A percentile compares a stretch with the other conserved stretches of the same genome.
phyloP scores from a whole-genome alignment of 2,113 vertebrate species.

The Melanotaenia duboulayi region DNA sequence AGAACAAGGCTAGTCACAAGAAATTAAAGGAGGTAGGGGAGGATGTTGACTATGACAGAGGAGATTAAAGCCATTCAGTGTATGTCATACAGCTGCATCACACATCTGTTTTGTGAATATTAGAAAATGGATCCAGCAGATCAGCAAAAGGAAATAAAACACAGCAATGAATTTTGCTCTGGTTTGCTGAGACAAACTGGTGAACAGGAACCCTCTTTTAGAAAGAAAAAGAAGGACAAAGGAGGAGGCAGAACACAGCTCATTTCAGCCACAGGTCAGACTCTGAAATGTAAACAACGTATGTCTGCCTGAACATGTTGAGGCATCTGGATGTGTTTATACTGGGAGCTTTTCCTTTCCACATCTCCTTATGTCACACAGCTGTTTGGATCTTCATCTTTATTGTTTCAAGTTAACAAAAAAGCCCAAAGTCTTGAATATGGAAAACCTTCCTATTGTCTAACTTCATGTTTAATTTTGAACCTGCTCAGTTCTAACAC shows the following conservation, averaged over 20 bases:
- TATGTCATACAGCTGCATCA: too few species aligned
- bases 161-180: too few species aligned
- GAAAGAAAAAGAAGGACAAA: background rate
- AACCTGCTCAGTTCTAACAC: background rate
- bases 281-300: slow-evolving; percentile 33
- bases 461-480: slow-evolving; percentile 18
- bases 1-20: too few species aligned
- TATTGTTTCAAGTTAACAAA: slow-evolving; percentile 54
- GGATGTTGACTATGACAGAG: too few species aligned
- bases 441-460: slow-evolving; percentile 51
- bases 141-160: too few species aligned
- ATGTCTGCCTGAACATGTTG: slow-evolving; percentile 44
- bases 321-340: slow-evolving; percentile 57
- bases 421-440: slow-evolving; percentile 33
- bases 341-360: slow-evolving; percentile 27
- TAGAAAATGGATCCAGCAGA: too few species aligned
- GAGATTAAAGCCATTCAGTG: too few species aligned
- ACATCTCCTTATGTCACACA: slow-evolving; percentile 60
- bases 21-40: too few species aligned
- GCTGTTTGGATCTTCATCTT: slow-evolving; percentile 62
- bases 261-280: background rate
- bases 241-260: background rate
- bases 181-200: background rate
- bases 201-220: background rate
- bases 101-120: too few species aligned